Percentiles rank a stretch among this genome's conserved stretches.
These are phyloP conservation scores for Helicoverpa assulta DNA, from an alignment of 2,888 invertebrate species.

Conservation along the genomic window DNA sequence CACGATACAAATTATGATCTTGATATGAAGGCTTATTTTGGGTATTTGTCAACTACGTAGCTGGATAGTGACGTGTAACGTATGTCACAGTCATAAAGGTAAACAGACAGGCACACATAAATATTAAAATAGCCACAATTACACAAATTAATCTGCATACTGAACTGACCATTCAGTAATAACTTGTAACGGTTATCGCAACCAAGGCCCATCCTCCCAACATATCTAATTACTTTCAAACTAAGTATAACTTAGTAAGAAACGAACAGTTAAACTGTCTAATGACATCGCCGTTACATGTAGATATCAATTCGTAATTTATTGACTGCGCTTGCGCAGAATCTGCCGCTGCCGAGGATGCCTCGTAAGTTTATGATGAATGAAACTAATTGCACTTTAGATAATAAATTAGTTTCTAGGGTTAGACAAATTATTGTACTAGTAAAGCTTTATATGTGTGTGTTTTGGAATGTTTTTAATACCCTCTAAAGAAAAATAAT, in stretches of 20 bases:
- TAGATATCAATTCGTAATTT: conserved; percentile 59
- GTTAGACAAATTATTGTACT: conserved; percentile 33
- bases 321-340: conserved; percentile 41
- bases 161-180: neutral
- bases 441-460: conserved; percentile 1
- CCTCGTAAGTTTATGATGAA: conserved; percentile 58
- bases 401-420: conserved; percentile 50
- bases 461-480: neutral
- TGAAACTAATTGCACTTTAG: conserved; percentile 56
- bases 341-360: conserved; percentile 50
- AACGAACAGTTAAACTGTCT: conserved; percentile 34
- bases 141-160: neutral
- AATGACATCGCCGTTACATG: conserved; percentile 52
- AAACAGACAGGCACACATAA: too few species aligned
- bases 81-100: neutral
- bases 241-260: conserved; percentile 27
- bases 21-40: neutral
- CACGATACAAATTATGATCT: too few species aligned
- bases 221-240: conserved; percentile 21
- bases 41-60: neutral
- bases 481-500: neutral
- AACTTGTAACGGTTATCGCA: neutral
- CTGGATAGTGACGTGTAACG: neutral
- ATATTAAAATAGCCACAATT: neutral
- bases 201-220: neutral